Evolutionary conservation across 2,113 vertebrate species (phyloP), one percentile per base, ranked within the genome.

Genomic region (Oceanodroma tethys): DNA sequence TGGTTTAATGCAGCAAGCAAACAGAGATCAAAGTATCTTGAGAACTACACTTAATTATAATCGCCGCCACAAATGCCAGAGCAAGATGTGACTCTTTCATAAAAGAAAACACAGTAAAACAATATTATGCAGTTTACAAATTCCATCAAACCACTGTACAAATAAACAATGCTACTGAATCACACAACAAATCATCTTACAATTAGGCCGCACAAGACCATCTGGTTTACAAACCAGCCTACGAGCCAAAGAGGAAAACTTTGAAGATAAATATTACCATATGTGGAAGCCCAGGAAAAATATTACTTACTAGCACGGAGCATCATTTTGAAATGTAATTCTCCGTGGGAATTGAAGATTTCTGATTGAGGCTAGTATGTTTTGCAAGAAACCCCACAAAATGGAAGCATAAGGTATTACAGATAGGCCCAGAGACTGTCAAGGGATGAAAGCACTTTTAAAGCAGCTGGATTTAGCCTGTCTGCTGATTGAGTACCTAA

Each of bases 221-320:
- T 97, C 97, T 98, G 97, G 97, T 97, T 97, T 93, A 96, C 96
- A 97, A 98, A 98, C 95, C 86, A 95, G 93, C 88, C 92, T 86
- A 79, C 32, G 94, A 98, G 98, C 98, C 98, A 98, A 97, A 97
- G 96, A 97, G 92, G 96, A 98, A 98, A 98, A 98, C 98, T 98
- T 98, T 98, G 98, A 98, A 98, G 98, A 98, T 98, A 99, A 98
- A 98, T 98, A 98, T 96, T 98, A 97, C 98, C 98, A 98, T 98
- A 98, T 98, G 98, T 98, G 98, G 95, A 98, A 97, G 95, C 96
- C 96, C 97, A 98, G 95, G 93, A 97, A 97, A 96, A 98, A 97
- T 97, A 97, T 98, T 97, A 95, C 97, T 98, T 98, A 97, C 96
- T 98, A 97, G 94, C 92, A 96, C 0, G 2, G 90, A 98, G 94